phyloP scores from a whole-genome alignment of 2,888 invertebrate genomes.

The Platycheirus albimanus region DNA sequence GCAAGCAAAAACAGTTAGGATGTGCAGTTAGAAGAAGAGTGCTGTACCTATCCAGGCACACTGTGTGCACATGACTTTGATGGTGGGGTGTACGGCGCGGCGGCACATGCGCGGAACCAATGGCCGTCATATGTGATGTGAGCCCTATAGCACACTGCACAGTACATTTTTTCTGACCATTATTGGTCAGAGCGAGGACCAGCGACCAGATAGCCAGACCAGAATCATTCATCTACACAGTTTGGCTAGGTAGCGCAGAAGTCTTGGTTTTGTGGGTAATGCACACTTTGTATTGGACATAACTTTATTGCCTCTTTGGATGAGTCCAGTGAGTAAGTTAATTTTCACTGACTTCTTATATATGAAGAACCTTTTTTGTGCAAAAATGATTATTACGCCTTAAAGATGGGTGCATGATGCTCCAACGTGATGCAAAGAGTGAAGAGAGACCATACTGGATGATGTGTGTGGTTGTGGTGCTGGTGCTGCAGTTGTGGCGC shows the following conservation, averaged over 20 bases:
- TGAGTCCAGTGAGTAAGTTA: conserved; percentile 58
- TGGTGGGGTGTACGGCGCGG: not conserved
- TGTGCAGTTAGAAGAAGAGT: conserved; percentile 62
- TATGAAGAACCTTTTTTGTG: conserved; percentile 57
- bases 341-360: conserved; percentile 59
- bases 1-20: conserved; percentile 70
- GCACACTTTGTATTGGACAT: not conserved
- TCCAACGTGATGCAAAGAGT: not conserved
- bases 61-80: conserved; percentile 19
- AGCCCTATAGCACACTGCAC: conserved; percentile 53
- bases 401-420: conserved; percentile 43
- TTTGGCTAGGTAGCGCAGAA: not conserved
- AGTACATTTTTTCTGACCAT: conserved; percentile 51
- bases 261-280: not conserved
- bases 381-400: conserved; percentile 48
- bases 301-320: conserved; percentile 47
- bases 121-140: conserved; percentile 53
- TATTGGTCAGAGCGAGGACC: conserved; percentile 57
- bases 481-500: not conserved
- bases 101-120: conserved; percentile 46
- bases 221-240: conserved; percentile 50
- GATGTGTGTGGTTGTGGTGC: conserved; percentile 15
- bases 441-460: conserved; percentile 1
- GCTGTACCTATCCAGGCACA: conserved; percentile 31
- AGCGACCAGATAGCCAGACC: conserved; percentile 37